Base-by-base conservation (phyloP, 2,797 vertebrate genomes). In the Chaenodraco wilsoni region DNA sequence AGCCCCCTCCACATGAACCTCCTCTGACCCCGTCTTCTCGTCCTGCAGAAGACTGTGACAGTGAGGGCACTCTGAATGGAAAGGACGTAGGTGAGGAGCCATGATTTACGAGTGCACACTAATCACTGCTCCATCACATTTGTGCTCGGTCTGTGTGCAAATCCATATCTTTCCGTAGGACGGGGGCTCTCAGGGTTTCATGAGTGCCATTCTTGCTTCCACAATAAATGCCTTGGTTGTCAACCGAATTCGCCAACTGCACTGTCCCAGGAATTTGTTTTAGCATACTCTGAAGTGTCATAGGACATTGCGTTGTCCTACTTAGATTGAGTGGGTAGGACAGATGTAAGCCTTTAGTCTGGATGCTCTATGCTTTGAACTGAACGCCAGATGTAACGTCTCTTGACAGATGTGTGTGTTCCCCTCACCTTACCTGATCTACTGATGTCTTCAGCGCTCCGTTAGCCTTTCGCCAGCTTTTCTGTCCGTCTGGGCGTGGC, bases 1-100 rank as follows among this genome's bases (percentile, higher is more conserved):
- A 68, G 31, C 51, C 40, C 43, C 59, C 31, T 33, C 11, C 4
- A 15, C 62, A 15, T 70, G 37, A 19, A 37, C 55, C 59, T 54
- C 50, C 43, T 83, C 85, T 88, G 50, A 79, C 77, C 76, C 69
- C 19, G 44, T 83, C 73, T 69, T 86, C 83, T 77, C 73, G 72
- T 62, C 88, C 88, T 66, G 55, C 95, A 98, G 97, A 97, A 81
- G 95, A 96, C 91, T 95, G 95, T 93, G 96, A 97, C 89, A 95
- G 94, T 85, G 97, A 97, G 66, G 94, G 94, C 45, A 90, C 94
- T 89, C 89, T 94, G 92, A 96, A 94, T 78, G 96, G 96, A 83
- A 95, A 97, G 52, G 96, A 98, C 3, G 90, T 95, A 91, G 97
- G 97, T 98, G 91, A 97, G 96, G 88, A 85, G 49, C 67, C 74